These are phyloP conservation scores for Drosophila trichaetosa DNA, from an alignment of 2,888 invertebrate species.

Conservation along the genomic window DNA sequence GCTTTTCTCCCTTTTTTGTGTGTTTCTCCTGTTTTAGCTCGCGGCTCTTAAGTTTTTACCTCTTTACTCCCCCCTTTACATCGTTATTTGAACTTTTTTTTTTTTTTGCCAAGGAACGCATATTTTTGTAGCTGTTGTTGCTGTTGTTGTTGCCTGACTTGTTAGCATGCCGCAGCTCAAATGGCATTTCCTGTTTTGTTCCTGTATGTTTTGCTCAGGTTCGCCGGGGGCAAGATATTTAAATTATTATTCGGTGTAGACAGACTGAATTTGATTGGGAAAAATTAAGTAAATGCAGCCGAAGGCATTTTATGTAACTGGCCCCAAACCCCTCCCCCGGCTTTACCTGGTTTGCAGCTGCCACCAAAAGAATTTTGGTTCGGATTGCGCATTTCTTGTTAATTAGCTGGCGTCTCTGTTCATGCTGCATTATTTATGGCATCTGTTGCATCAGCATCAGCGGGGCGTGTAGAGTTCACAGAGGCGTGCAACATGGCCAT, in stretches of 20 bases:
- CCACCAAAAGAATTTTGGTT: background rate
- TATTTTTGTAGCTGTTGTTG: constrained; percentile 33
- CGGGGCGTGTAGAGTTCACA: constrained; percentile 39
- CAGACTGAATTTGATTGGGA: constrained; percentile 72
- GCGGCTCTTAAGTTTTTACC: constrained; percentile 69
- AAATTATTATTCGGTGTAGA: constrained; percentile 70
- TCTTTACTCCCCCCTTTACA: constrained; percentile 9
- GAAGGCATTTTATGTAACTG: constrained; percentile 33
- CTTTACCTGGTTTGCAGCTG: background rate
- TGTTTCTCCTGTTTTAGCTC: constrained; percentile 56
- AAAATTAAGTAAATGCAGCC: constrained; percentile 63
- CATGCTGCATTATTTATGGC: constrained; percentile 69
- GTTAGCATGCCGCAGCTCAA: constrained; percentile 72
- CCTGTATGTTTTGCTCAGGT: constrained; percentile 18
- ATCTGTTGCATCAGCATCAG: constrained; percentile 39
- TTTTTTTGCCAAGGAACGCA: constrained; percentile 39
- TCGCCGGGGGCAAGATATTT: constrained; percentile 63
- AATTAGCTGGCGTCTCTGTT: constrained; percentile 77
- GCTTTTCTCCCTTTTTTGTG: constrained; percentile 51
- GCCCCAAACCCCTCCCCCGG: constrained; percentile 9
- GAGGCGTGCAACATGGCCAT: constrained; percentile 54
- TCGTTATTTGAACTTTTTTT: constrained; percentile 23
- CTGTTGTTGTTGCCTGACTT: constrained; percentile 52
- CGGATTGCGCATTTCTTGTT: constrained; percentile 63
- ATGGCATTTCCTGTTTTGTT: constrained; percentile 67